Evolutionary conservation across 2,888 invertebrate genomes (phyloP).

Genomic region (Blera fallax): DNA sequence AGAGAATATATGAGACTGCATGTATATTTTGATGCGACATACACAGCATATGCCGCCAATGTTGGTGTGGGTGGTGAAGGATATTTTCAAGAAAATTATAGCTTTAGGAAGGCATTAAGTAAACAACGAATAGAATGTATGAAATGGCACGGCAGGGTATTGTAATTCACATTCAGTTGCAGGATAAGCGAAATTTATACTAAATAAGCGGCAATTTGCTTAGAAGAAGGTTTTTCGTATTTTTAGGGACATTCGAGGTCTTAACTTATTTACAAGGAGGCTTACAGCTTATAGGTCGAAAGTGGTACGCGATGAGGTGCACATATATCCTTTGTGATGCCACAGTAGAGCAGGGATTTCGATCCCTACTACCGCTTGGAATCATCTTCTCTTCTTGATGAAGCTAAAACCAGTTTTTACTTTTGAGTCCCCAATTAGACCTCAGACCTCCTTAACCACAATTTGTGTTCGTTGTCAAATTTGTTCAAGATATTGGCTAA

Average conservation of each 20-base stretch:
- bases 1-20: constrained; percentile 12
- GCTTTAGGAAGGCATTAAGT: constrained; percentile 5
- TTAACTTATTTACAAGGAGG: neutral
- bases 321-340: no score
- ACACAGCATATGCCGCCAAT: neutral
- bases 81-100: constrained; percentile 24
- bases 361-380: no score
- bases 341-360: no score
- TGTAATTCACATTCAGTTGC: neutral
- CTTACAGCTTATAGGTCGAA: no score
- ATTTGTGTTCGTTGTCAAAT: no score
- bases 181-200: neutral
- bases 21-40: constrained; percentile 5
- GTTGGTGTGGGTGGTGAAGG: neutral
- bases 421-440: no score
- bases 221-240: neutral
- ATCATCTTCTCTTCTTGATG: no score
- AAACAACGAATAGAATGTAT: constrained; percentile 5
- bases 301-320: no score
- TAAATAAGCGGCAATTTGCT: neutral
- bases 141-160: neutral
- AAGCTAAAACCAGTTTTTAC: no score
- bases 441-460: no score
- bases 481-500: no score
- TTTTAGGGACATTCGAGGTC: neutral